These are phyloP conservation scores for Nannospalax galili DNA, from an alignment of 2,113 vertebrate species.

Conservation along the genomic window DNA sequence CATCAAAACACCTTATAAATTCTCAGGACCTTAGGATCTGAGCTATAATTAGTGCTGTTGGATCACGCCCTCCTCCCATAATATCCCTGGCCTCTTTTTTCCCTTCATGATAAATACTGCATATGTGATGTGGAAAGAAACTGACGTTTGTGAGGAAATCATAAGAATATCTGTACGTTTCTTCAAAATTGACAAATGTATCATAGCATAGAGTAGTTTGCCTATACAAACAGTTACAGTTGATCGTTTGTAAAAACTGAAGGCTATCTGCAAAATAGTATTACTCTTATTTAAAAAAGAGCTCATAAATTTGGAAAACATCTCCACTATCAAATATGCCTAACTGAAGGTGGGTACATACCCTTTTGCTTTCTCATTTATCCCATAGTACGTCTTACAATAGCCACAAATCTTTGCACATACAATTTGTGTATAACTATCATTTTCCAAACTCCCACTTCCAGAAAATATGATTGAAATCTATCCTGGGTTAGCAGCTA, in stretches of 20 bases:
- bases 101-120: not conserved
- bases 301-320: not conserved
- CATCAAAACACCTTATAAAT: not conserved
- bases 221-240: not conserved
- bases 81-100: not conserved
- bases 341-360: not conserved
- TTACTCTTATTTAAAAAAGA: not conserved
- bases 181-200: constrained; percentile 16
- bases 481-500: not conserved
- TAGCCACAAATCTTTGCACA: not conserved
- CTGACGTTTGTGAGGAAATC: not conserved
- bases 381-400: not conserved
- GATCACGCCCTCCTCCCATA: not conserved
- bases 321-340: not conserved
- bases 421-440: not conserved
- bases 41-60: not conserved
- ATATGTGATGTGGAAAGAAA: not conserved
- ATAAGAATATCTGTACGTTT: not conserved
- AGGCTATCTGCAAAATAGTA: not conserved
- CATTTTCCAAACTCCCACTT: not conserved
- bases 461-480: constrained; percentile 9
- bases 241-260: not conserved
- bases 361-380: not conserved
- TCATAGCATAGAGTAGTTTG: not conserved
- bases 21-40: not conserved